Percentiles rank a stretch among this genome's conserved stretches.
Evolutionary conservation across 2,113 vertebrate species (phyloP).

Genomic region (Rattus rattus): DNA sequence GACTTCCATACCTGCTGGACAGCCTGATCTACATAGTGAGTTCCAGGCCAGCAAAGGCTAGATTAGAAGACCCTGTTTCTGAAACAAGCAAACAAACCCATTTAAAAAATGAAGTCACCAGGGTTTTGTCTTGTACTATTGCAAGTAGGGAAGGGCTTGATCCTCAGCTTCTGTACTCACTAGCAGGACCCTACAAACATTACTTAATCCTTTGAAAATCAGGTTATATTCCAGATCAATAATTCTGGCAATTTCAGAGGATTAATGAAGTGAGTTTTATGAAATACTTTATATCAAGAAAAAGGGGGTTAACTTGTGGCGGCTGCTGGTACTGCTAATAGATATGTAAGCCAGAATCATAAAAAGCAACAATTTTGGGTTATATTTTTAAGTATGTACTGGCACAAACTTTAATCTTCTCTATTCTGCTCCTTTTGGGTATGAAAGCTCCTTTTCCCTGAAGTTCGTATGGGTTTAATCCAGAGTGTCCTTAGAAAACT

Average conservation of each 20-base stretch:
- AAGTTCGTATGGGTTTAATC: not conserved
- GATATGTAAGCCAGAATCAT: conserved; percentile 8
- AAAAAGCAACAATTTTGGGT: not conserved
- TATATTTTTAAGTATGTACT: not conserved
- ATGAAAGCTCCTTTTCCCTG: not conserved
- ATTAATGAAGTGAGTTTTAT: not conserved
- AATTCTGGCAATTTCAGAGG: not conserved
- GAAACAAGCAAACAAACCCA: not conserved
- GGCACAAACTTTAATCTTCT: not conserved
- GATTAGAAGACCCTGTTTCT: not conserved
- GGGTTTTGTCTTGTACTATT: not conserved
- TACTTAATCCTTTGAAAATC: not conserved
- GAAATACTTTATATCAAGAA: not conserved
- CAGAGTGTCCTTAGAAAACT: too few species aligned
- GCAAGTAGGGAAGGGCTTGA: not conserved
- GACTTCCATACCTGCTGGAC: too few species aligned
- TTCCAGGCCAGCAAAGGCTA: not conserved
- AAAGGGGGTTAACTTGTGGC: not conserved
- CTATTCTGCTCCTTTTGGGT: not conserved
- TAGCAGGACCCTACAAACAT: not conserved
- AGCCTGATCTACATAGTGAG: not conserved
- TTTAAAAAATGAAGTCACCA: not conserved
- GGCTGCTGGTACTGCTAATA: not conserved
- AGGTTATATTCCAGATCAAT: not conserved
- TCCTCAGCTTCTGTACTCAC: not conserved